Conservation (phyloP, 2,113 vertebrate species). For the Poeciliopsis retropinna region DNA sequence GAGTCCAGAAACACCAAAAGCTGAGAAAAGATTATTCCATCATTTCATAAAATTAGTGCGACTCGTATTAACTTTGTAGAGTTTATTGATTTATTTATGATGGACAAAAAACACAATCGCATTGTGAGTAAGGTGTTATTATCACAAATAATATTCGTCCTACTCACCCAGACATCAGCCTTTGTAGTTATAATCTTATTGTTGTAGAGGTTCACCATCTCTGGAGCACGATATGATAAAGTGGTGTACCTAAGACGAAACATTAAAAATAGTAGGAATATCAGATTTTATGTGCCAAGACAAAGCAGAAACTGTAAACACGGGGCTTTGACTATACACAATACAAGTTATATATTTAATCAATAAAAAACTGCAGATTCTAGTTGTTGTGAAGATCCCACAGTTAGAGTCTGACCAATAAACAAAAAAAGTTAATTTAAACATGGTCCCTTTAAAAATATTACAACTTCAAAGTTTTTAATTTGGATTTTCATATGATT, state of each 20-base stretch:
- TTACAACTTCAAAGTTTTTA: background rate
- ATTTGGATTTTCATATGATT: background rate
- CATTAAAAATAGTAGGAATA: background rate
- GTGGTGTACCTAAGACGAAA: conserved; percentile 89
- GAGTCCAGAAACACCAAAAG: conserved; percentile 12
- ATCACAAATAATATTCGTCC: background rate
- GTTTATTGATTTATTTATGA: background rate
- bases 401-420: no score
- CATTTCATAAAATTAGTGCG: background rate
- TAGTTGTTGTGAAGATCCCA: background rate
- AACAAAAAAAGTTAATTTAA: no score
- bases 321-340: no score
- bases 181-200: conserved; percentile 97
- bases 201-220: conserved; percentile 99
- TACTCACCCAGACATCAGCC: conserved; percentile 95
- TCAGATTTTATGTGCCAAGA: no score
- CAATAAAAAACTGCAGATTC: background rate
- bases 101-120: background rate
- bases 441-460: background rate
- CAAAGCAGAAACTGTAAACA: no score
- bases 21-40: background rate
- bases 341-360: no score
- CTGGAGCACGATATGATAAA: conserved; percentile 94
- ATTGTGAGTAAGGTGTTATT: background rate
- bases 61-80: background rate